Evolutionary conservation across 2,113 vertebrate species (phyloP), one percentile per base, ranked within the genome.

Genomic region (Lasiurus borealis): DNA sequence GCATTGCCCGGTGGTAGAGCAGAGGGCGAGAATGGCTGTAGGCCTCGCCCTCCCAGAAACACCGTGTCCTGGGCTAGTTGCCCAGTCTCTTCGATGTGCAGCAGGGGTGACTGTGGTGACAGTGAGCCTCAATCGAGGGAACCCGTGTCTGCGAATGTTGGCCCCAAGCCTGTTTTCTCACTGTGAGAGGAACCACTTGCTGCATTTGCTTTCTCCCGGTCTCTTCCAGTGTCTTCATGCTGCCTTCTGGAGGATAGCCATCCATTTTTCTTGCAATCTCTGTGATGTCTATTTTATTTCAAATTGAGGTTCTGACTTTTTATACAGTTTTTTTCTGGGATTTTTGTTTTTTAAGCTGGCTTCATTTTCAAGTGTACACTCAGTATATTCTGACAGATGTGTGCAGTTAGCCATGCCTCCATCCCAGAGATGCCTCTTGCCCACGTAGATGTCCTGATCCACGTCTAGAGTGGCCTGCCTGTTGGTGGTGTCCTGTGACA

Each of bases 401-500:
- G 40, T 21, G 2, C 8, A 2, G 8, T 3, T 18, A 11, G 34
- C 16, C 23, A 2, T 18, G 4, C 15, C 52, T 27, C n/a, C 13
- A 4, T 36, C 81, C 44, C 7, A 1, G 14, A 50, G 6, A 11
- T 1, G 25, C 34, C 77, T 44, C 69, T 52, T 2, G 16, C 23
- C 57, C 71, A 1, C 12, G 3, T 6, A 16, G 59, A 3, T 9
- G 34, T 66, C 54, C 57, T 57, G 57, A 11, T 2, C 64, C 29
- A 9, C 7, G 44, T 40, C 15, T 31, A 18, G 36, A 12, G 18
- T 2, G n/a, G 25, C 34, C 54, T 68, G 25, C 48, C 27, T 29
- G 15, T 8, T 0, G 40, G 2, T 68, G 25, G 9, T 16, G 0
- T n/a, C 5, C 31, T 34, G 21, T 64, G 72, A 54, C 46, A 1